phyloP scores from a whole-genome alignment of 2,113 vertebrate species.

The Danionella cerebrum region DNA sequence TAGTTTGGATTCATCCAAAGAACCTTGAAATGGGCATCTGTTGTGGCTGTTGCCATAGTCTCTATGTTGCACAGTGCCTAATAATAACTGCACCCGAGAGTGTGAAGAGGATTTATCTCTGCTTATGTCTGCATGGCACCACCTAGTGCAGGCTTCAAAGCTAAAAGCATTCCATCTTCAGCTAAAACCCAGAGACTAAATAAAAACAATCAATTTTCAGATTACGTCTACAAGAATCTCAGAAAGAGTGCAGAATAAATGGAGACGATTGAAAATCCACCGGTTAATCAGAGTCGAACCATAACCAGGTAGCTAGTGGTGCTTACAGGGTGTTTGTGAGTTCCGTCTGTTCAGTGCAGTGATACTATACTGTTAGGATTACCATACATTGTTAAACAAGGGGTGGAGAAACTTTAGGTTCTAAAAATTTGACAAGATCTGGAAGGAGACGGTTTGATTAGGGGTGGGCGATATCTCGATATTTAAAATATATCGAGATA shows the following conservation, averaged over 20 bases:
- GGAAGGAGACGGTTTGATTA: too few relatives aligned
- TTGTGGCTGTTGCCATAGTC: neutral
- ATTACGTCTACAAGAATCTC: neutral
- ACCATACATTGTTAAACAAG: too few relatives aligned
- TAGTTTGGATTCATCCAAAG: neutral
- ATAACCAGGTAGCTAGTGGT: too few relatives aligned
- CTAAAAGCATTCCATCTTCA: neutral
- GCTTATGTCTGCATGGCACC: slow-evolving; percentile 32
- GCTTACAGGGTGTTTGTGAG: too few relatives aligned
- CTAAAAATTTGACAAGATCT: too few relatives aligned
- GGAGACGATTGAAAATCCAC: too few relatives aligned
- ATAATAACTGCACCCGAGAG: neutral
- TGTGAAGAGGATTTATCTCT: neutral
- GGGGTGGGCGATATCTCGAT: too few relatives aligned
- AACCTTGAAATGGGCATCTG: neutral
- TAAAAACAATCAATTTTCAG: neutral
- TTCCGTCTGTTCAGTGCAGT: too few relatives aligned
- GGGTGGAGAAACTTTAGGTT: too few relatives aligned
- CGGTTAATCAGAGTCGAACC: too few relatives aligned
- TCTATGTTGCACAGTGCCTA: neutral
- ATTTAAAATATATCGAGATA: too few relatives aligned
- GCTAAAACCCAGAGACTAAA: neutral
- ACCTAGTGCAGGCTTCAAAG: slow-evolving; percentile 23
- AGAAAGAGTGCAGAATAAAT: neutral
- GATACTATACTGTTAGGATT: too few relatives aligned